Percentiles rank a stretch among this genome's conserved stretches.
These are phyloP conservation scores for Monochamus alternatus DNA, from an alignment of 2,888 invertebrate species.

Conservation along the genomic window DNA sequence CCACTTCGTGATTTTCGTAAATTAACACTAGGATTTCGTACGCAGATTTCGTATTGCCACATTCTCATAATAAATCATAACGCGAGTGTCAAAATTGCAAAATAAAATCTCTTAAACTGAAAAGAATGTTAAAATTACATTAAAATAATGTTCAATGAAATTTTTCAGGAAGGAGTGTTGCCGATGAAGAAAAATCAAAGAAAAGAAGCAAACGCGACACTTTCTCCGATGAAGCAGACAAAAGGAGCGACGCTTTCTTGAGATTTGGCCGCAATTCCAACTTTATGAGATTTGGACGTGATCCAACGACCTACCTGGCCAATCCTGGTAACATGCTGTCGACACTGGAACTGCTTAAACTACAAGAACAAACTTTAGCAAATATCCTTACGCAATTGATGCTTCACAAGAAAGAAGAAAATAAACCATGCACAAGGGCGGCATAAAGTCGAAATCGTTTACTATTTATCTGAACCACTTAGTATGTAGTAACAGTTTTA, in stretches of 20 bases:
- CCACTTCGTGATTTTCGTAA: too few species aligned
- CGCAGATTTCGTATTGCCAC: too few species aligned
- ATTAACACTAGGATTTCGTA: too few species aligned
- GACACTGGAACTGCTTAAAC: conserved; percentile 12
- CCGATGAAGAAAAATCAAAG: conserved; percentile 44
- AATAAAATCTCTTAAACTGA: not conserved
- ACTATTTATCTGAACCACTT: conserved; percentile 8
- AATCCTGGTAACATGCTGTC: conserved; percentile 31
- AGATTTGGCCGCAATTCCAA: conserved; percentile 61
- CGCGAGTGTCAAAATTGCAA: too few species aligned
- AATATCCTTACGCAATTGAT: conserved; percentile 45
- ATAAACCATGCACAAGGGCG: conserved; percentile 9
- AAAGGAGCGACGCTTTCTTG: conserved; percentile 56
- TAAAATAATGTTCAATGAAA: too few species aligned
- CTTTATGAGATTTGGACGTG: conserved; percentile 60
- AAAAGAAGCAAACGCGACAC: conserved; percentile 55
- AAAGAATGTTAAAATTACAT: not conserved
- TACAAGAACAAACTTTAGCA: conserved; percentile 40
- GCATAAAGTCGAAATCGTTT: conserved; percentile 19
- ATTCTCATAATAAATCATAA: too few species aligned
- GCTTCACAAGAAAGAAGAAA: conserved; percentile 17
- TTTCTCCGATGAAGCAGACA: conserved; percentile 41
- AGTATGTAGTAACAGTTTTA: not conserved
- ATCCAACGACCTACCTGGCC: conserved; percentile 31
- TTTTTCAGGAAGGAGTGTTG: conserved; percentile 47